Percentiles rank a stretch among this genome's conserved stretches.
These are phyloP conservation scores for Tetropium fuscum DNA, from an alignment of 2,888 invertebrate species.

Conservation along the genomic window DNA sequence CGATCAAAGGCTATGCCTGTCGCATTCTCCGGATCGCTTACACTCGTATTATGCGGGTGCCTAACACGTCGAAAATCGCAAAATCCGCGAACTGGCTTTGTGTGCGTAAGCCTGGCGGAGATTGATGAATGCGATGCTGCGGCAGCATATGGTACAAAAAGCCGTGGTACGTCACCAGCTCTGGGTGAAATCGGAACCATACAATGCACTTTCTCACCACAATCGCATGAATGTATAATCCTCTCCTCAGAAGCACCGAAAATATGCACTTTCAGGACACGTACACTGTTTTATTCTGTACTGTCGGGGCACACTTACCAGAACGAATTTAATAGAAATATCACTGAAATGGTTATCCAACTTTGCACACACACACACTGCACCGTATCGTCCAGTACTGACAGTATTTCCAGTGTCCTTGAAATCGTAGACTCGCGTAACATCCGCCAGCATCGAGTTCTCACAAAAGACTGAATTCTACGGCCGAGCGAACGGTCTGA, in stretches of 20 bases:
- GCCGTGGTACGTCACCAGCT: slow-evolving; percentile 15
- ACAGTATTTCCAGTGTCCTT: slow-evolving; percentile 36
- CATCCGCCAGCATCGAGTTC: slow-evolving; percentile 35
- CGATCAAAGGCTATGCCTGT: slow-evolving; percentile 13
- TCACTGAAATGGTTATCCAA: slow-evolving; percentile 14
- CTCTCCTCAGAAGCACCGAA: slow-evolving; percentile 14
- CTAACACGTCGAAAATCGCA: slow-evolving; percentile 11
- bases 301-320: slow-evolving; percentile 24
- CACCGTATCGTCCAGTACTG: slow-evolving; percentile 29
- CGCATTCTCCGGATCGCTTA: slow-evolving; percentile 19
- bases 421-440: slow-evolving; percentile 38
- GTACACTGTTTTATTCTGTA: slow-evolving; percentile 11
- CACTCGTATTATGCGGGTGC: slow-evolving; percentile 6
- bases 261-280: slow-evolving; percentile 10
- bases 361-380: slow-evolving; percentile 19
- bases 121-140: neutral
- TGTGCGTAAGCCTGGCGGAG: neutral
- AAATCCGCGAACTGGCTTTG: neutral
- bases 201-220: slow-evolving; percentile 40
- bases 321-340: neutral
- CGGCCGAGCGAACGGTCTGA: slow-evolving; percentile 31
- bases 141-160: slow-evolving; percentile 29
- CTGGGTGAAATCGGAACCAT: slow-evolving; percentile 31
- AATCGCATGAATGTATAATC: slow-evolving; percentile 27
- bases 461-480: slow-evolving; percentile 46